Conservation (phyloP, 1,140 invertebrate species). For the Panulirus ornatus region DNA sequence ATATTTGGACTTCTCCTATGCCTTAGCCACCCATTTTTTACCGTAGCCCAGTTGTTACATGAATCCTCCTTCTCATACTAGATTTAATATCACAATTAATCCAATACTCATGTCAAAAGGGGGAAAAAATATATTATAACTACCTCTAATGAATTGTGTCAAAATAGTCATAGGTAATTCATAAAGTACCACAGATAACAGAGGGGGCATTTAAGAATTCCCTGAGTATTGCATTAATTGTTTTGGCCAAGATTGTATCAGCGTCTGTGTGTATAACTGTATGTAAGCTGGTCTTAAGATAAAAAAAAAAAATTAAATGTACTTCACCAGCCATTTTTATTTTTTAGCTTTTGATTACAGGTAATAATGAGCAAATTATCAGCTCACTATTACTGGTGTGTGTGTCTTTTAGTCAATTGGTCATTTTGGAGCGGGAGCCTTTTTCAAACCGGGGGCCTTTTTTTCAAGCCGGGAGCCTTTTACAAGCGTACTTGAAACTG, state of each 20-base stretch:
- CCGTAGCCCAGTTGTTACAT: background rate
- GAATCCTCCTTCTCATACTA: background rate
- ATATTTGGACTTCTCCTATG: background rate
- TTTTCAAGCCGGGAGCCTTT: too few species aligned
- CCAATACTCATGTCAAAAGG: background rate
- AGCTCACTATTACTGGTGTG: background rate
- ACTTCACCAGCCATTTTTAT: background rate
- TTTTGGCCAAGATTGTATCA: background rate
- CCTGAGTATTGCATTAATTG: background rate
- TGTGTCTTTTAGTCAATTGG: too few species aligned
- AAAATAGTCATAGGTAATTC: too few species aligned
- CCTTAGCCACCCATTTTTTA: slow-evolving; percentile 16
- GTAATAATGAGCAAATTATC: background rate
- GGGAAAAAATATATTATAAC: too few species aligned
- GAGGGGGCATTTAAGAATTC: too few species aligned
- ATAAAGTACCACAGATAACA: too few species aligned
- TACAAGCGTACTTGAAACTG: too few species aligned
- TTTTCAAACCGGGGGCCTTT: too few species aligned
- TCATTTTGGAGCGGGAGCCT: too few species aligned
- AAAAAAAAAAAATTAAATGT: too few species aligned
- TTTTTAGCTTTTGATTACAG: background rate
- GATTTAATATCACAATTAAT: background rate
- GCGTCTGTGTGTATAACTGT: slow-evolving; percentile 1
- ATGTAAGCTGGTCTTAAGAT: slow-evolving; percentile 8
- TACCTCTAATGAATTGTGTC: too few species aligned